Evolutionary conservation across 2,888 invertebrate species (phyloP).

Genomic region (Hydroisotoma schaefferi): DNA sequence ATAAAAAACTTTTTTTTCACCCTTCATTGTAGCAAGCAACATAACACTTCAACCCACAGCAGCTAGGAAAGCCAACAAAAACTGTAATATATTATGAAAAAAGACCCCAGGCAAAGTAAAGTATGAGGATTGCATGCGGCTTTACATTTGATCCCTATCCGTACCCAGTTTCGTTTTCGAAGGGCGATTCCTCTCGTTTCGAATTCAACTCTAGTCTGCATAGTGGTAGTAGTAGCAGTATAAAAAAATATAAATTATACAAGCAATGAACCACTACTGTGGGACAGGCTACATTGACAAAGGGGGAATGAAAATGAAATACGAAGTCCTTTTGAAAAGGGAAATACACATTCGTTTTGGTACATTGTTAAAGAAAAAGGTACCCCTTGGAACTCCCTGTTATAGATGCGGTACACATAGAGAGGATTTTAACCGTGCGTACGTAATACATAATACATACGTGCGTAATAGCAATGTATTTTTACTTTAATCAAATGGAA

Average conservation of each 20-base stretch:
- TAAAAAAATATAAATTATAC: too few species aligned
- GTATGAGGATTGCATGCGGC: background rate
- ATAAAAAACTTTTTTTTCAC: constrained; percentile 22
- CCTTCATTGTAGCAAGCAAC: too few species aligned
- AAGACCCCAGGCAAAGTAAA: constrained; percentile 3
- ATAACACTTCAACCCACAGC: background rate
- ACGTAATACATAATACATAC: background rate
- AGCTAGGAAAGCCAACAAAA: constrained; percentile 12
- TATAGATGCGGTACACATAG: too few species aligned
- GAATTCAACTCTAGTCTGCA: too few species aligned
- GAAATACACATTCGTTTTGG: constrained; percentile 13
- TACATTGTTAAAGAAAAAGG: constrained; percentile 4
- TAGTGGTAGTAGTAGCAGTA: too few species aligned
- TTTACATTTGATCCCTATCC: constrained; percentile 11
- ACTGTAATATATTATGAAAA: background rate
- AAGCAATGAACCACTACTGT: too few species aligned
- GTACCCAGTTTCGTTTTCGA: constrained; percentile 2
- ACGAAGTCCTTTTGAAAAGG: background rate
- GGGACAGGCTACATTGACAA: background rate
- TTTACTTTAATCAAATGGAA: too few species aligned
- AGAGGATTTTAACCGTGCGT: background rate
- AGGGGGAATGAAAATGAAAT: constrained; percentile 8
- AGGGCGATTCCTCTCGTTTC: too few species aligned
- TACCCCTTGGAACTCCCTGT: too few species aligned
- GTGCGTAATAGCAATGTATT: too few species aligned